Evolutionary conservation across 2,797 vertebrate species (phyloP).

Genomic region (Fringilla coelebs): DNA sequence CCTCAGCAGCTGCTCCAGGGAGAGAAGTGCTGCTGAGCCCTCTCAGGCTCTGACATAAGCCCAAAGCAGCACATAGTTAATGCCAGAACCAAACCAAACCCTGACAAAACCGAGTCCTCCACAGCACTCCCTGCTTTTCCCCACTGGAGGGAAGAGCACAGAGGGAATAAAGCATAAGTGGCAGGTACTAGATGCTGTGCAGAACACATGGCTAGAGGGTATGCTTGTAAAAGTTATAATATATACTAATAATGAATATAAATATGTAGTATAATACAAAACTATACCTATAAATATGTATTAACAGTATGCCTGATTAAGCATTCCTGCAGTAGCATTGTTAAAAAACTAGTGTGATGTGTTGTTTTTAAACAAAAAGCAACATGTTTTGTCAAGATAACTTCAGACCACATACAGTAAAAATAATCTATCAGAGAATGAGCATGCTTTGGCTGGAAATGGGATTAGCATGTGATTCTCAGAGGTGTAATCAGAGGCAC

Average conservation of each 20-base stretch:
- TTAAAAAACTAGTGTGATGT: neutral
- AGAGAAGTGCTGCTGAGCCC: neutral
- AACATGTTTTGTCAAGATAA: neutral
- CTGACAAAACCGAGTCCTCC: neutral
- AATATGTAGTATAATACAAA: neutral
- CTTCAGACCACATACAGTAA: neutral
- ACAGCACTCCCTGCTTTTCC: neutral
- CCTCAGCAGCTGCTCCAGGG: neutral
- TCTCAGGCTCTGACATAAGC: neutral
- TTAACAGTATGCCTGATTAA: neutral
- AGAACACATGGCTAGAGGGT: neutral
- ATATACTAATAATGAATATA: neutral
- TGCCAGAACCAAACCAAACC: neutral
- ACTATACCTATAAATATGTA: neutral
- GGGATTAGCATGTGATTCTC: neutral
- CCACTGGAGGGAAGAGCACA: neutral
- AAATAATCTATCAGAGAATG: neutral
- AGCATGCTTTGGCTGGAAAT: neutral
- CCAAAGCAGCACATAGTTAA: accelerated
- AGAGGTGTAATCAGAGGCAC: neutral
- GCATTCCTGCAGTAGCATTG: neutral
- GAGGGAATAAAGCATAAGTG: neutral
- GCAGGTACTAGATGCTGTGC: neutral
- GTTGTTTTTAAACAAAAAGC: neutral
- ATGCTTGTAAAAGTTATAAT: neutral